Percentiles rank a stretch among this genome's conserved stretches.
These are phyloP conservation scores for Megalonaias nervosa DNA, from an alignment of 1,140 invertebrate species.

Conservation along the genomic window DNA sequence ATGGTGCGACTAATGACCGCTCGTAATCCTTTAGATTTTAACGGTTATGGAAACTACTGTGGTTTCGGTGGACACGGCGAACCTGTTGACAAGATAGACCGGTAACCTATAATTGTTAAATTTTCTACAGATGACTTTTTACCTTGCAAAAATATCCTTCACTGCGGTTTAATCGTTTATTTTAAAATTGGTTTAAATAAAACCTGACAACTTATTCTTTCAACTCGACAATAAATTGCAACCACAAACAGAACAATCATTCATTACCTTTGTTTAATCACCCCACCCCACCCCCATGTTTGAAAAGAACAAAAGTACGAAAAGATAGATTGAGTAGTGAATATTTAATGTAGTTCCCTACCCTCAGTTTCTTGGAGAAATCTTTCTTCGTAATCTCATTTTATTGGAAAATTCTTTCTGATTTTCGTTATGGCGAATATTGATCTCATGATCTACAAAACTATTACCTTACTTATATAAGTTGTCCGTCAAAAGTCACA, in stretches of 20 bases:
- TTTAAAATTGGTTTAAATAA: neutral
- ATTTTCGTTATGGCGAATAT: too few relatives aligned
- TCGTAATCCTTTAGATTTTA: slow-evolving; percentile 39
- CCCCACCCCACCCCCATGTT: neutral
- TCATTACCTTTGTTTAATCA: neutral
- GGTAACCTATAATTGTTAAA: slow-evolving; percentile 21
- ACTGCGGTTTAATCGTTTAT: too few relatives aligned
- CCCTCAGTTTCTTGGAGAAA: too few relatives aligned
- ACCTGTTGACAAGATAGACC: slow-evolving; percentile 42
- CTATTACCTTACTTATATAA: too few relatives aligned
- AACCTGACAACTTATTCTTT: too few relatives aligned
- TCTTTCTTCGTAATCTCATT: too few relatives aligned
- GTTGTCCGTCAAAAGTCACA: too few relatives aligned
- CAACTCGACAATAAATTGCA: neutral
- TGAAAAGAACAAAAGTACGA: too few relatives aligned
- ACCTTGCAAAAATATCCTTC: neutral
- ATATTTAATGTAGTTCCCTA: too few relatives aligned
- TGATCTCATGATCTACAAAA: too few relatives aligned
- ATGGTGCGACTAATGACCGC: slow-evolving; percentile 39
- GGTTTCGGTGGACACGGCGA: slow-evolving; percentile 40
- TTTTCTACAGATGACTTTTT: neutral
- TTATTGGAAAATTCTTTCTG: too few relatives aligned
- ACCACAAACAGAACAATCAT: neutral
- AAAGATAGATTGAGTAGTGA: too few relatives aligned
- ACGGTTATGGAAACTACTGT: slow-evolving; percentile 46